Evolutionary conservation across 2,888 invertebrate genomes (phyloP).

Genomic region (Epinotia nisella): DNA sequence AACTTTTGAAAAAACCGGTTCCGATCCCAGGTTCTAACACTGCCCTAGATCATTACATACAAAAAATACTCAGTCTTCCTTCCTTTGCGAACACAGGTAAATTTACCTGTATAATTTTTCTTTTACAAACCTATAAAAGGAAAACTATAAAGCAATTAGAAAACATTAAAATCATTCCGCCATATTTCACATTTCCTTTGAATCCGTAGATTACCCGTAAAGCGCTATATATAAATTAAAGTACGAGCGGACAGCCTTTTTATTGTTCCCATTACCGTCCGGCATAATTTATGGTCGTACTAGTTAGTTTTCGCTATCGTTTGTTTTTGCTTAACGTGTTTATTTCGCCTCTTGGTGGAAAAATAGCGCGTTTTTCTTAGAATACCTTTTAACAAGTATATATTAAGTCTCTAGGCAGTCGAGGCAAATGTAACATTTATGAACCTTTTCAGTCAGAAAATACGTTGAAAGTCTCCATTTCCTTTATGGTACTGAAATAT

Average conservation of each 20-base stretch:
- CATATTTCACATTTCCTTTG: conserved; percentile 40
- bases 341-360: conserved; percentile 36
- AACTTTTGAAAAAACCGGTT: too few species aligned
- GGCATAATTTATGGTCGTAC: conserved; percentile 54
- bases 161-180: conserved; percentile 29
- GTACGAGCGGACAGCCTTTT: conserved; percentile 50
- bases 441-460: too few species aligned
- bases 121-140: conserved; percentile 16
- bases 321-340: conserved; percentile 48
- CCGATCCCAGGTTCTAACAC: too few species aligned
- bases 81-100: not conserved
- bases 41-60: not conserved
- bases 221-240: conserved; percentile 47
- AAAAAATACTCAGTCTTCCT: not conserved
- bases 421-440: not conserved
- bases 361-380: conserved; percentile 22
- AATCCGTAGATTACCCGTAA: conserved; percentile 43
- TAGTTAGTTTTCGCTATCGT: conserved; percentile 49
- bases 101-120: not conserved
- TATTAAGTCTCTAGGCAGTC: not conserved
- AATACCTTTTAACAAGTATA: not conserved
- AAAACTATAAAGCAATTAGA: conserved; percentile 27
- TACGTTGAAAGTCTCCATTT: too few species aligned
- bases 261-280: conserved; percentile 55
- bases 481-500: too few species aligned